phyloP scores from a whole-genome alignment of 2,797 vertebrate species.

The Okamejei kenojei region DNA sequence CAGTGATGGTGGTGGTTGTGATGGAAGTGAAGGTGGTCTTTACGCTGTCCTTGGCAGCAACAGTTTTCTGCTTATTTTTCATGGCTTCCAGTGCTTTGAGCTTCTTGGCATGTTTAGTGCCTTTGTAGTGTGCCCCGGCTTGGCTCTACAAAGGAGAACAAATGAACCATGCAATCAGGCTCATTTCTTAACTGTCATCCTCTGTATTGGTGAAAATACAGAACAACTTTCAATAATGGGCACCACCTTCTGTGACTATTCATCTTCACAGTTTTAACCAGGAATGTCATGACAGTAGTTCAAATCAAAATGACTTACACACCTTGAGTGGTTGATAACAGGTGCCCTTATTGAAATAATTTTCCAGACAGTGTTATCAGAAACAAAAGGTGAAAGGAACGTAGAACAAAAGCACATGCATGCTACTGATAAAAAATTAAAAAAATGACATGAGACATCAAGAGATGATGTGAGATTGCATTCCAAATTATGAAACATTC shows the following conservation, averaged over 20 bases:
- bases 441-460: constrained; percentile 55
- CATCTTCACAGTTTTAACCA: not conserved
- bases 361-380: constrained; percentile 58
- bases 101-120: constrained; percentile 99
- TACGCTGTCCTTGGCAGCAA: constrained; percentile 69
- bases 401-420: constrained; percentile 53
- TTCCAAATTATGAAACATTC: constrained; percentile 48
- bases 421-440: constrained; percentile 51
- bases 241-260: not conserved
- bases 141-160: constrained; percentile 88
- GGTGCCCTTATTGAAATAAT: constrained; percentile 72
- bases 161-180: constrained; percentile 73
- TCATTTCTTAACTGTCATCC: constrained; percentile 67
- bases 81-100: constrained; percentile 90
- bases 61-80: constrained; percentile 87
- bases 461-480: constrained; percentile 49
- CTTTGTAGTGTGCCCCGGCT: constrained; percentile 97
- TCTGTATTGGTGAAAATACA: constrained; percentile 68
- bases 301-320: not conserved
- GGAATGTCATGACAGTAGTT: not conserved
- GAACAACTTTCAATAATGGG: constrained; percentile 67
- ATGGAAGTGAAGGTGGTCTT: constrained; percentile 74
- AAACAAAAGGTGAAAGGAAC: constrained; percentile 54
- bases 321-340: constrained; percentile 14
- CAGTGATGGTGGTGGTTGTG: constrained; percentile 67